phyloP scores from a whole-genome alignment of 2,888 invertebrate genomes.

The Piscicola geometra region DNA sequence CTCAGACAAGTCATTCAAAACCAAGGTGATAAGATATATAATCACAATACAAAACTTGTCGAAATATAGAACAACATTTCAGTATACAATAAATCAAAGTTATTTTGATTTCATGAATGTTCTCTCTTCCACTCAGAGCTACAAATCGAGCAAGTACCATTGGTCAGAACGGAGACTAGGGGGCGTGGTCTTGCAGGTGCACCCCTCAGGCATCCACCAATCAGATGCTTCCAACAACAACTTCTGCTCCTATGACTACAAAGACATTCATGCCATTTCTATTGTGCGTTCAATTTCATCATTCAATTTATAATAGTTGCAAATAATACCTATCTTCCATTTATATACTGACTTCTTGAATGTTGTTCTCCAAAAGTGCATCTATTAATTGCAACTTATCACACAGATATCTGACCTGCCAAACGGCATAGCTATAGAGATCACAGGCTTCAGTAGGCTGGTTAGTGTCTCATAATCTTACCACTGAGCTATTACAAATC shows the following conservation, averaged over 20 bases:
- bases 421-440: slow-evolving; percentile 75
- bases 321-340: neutral
- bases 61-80: too few relatives aligned
- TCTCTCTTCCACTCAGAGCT: too few relatives aligned
- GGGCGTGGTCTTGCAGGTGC: slow-evolving; percentile 82
- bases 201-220: slow-evolving; percentile 82
- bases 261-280: slow-evolving; percentile 75
- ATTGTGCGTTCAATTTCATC: slow-evolving; percentile 45
- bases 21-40: slow-evolving; percentile 45
- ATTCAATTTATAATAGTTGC: neutral
- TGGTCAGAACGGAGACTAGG: slow-evolving; percentile 90
- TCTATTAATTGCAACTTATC: too few relatives aligned
- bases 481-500: too few relatives aligned
- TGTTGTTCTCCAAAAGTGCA: too few relatives aligned
- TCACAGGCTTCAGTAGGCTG: slow-evolving; percentile 82
- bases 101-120: too few relatives aligned
- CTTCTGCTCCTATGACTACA: slow-evolving; percentile 77
- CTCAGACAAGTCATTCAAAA: slow-evolving; percentile 49
- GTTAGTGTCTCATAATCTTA: too few relatives aligned
- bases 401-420: slow-evolving; percentile 70
- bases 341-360: too few relatives aligned
- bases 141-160: slow-evolving; percentile 86
- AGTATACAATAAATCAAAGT: too few relatives aligned
- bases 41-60: too few relatives aligned
- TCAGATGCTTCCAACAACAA: slow-evolving; percentile 78